phyloP scores from a whole-genome alignment of 2,113 vertebrate species.

The Takifugu flavidus region DNA sequence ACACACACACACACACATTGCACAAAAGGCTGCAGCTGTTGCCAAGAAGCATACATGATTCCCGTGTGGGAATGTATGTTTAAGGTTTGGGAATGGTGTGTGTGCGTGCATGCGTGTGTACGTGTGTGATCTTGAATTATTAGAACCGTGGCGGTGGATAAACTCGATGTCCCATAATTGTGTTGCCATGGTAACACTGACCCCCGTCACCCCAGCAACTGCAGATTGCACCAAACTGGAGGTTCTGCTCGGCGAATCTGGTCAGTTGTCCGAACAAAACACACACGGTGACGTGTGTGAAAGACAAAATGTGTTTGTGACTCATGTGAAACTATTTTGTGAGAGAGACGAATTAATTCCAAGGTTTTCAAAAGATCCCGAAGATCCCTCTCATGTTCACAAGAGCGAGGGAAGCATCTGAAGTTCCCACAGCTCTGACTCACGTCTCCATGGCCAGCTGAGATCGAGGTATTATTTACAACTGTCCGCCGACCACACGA shows the following conservation, averaged over 20 bases:
- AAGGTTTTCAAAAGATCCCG: too few species aligned
- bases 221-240: too few species aligned
- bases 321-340: too few species aligned
- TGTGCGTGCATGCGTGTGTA: slow-evolving; percentile 1
- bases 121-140: background rate
- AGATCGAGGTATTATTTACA: background rate
- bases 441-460: background rate
- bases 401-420: background rate
- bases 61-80: slow-evolving; percentile 26
- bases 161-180: background rate
- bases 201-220: background rate
- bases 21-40: slow-evolving; percentile 53
- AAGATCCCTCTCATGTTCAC: background rate
- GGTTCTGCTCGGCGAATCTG: too few species aligned
- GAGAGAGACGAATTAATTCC: too few species aligned
- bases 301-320: too few species aligned
- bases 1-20: slow-evolving; percentile 22
- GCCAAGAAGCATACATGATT: slow-evolving; percentile 29
- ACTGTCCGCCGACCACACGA: background rate
- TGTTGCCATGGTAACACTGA: too few species aligned
- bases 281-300: too few species aligned
- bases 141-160: background rate
- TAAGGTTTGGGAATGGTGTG: slow-evolving; percentile 14
- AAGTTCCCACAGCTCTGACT: background rate
- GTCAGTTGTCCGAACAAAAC: too few species aligned